Conservation (phyloP, 1,140 invertebrate species). For the Macrotrachela quadricornifera region DNA sequence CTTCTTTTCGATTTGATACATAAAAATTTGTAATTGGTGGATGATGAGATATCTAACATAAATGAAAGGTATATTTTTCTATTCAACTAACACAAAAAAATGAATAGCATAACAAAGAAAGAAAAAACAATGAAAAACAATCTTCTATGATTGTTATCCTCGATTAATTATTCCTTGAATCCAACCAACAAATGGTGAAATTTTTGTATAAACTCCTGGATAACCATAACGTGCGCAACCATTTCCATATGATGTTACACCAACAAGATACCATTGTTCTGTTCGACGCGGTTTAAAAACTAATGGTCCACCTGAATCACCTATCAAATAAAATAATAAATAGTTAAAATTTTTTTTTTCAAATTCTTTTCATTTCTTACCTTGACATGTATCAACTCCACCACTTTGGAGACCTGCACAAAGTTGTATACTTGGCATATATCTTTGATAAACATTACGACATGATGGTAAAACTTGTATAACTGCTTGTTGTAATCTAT, state of each 20-base stretch:
- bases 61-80: no score
- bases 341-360: neutral
- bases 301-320: slow-evolving; percentile 46
- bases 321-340: slow-evolving; percentile 26
- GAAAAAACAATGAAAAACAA: no score
- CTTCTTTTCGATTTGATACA: slow-evolving; percentile 75
- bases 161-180: slow-evolving; percentile 33
- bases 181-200: slow-evolving; percentile 52
- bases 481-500: no score
- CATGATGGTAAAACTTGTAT: no score
- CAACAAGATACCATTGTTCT: slow-evolving; percentile 35
- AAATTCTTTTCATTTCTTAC: no score
- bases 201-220: slow-evolving; percentile 63
- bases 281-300: slow-evolving; percentile 38
- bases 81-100: no score
- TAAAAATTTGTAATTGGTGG: slow-evolving; percentile 81
- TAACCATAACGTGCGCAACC: slow-evolving; percentile 71
- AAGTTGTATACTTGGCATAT: no score
- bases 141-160: neutral
- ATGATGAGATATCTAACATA: slow-evolving; percentile 70
- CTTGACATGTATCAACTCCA: no score
- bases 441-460: no score
- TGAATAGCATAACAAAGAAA: no score
- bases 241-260: slow-evolving; percentile 61
- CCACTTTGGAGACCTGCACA: no score